Percentiles rank a stretch among this genome's conserved stretches.
Evolutionary conservation across 2,797 vertebrate species (phyloP).

Genomic region (Siniperca obscura): DNA sequence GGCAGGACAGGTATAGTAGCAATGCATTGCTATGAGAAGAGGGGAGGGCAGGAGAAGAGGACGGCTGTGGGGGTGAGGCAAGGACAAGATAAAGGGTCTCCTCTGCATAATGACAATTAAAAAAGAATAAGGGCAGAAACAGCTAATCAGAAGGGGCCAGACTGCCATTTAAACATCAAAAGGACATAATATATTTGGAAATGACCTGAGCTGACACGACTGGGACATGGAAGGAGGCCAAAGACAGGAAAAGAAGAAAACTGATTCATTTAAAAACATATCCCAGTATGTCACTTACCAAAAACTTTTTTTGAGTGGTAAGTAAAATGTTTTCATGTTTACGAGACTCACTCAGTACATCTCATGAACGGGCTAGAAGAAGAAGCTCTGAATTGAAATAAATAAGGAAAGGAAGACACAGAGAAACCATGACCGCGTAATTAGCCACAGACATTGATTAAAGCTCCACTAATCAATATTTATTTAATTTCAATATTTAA

Average conservation of each 20-base stretch:
- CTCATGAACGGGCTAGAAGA: not conserved
- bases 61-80: constrained; percentile 27
- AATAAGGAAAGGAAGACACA: not conserved
- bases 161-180: constrained; percentile 62
- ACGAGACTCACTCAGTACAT: not conserved
- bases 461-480: not conserved
- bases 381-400: not conserved
- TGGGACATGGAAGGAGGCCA: not conserved
- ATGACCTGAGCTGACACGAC: constrained; percentile 40
- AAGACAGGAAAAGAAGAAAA: not conserved
- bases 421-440: not conserved
- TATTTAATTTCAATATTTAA: not conserved
- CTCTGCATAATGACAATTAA: constrained; percentile 44
- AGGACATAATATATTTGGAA: constrained; percentile 62
- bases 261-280: not conserved
- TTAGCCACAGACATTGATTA: not conserved
- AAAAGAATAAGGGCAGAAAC: constrained; percentile 27
- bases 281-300: not conserved
- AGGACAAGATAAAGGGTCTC: constrained; percentile 63
- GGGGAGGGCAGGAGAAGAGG: not conserved
- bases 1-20: constrained; percentile 76
- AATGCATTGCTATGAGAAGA: constrained; percentile 25
- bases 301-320: not conserved
- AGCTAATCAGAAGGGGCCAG: not conserved
- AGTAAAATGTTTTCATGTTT: constrained; percentile 2